These are phyloP conservation scores for Tribolium freemani DNA, from an alignment of 2,888 invertebrate genomes.

Conservation along the genomic window DNA sequence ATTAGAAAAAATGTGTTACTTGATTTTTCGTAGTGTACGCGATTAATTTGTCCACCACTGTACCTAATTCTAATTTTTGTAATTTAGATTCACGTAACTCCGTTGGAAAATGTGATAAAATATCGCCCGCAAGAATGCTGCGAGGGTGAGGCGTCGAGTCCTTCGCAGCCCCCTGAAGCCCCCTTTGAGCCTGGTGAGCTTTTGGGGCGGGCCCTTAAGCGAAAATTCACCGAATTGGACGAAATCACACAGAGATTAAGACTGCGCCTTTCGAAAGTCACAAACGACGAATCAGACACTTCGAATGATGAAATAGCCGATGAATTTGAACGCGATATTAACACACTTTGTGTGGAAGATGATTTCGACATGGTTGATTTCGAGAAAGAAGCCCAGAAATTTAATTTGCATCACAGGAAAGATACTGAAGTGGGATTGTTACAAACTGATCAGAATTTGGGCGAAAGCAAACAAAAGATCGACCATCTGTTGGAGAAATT, in stretches of 20 bases:
- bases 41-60: too few relatives aligned
- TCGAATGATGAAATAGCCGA: constrained; percentile 68
- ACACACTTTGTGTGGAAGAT: constrained; percentile 67
- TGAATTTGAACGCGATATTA: constrained; percentile 74
- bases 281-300: constrained; percentile 68
- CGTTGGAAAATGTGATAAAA: constrained; percentile 68
- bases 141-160: not conserved
- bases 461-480: constrained; percentile 62
- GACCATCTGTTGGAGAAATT: constrained; percentile 64
- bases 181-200: constrained; percentile 56
- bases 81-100: constrained; percentile 70
- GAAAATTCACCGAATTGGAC: constrained; percentile 75
- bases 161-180: not conserved
- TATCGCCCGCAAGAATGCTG: constrained; percentile 19
- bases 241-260: constrained; percentile 75
- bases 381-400: constrained; percentile 51
- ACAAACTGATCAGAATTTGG: constrained; percentile 52
- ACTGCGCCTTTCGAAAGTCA: constrained; percentile 72
- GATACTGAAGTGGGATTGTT: constrained; percentile 25
- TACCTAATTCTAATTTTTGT: constrained; percentile 38
- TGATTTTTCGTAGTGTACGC: too few relatives aligned
- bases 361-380: constrained; percentile 64
- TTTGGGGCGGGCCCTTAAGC: constrained; percentile 70
- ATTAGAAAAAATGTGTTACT: too few relatives aligned
- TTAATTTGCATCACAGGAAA: constrained; percentile 39